These are phyloP conservation scores for Urocitellus parryii DNA, from an alignment of 2,113 vertebrate species.

Conservation along the genomic window DNA sequence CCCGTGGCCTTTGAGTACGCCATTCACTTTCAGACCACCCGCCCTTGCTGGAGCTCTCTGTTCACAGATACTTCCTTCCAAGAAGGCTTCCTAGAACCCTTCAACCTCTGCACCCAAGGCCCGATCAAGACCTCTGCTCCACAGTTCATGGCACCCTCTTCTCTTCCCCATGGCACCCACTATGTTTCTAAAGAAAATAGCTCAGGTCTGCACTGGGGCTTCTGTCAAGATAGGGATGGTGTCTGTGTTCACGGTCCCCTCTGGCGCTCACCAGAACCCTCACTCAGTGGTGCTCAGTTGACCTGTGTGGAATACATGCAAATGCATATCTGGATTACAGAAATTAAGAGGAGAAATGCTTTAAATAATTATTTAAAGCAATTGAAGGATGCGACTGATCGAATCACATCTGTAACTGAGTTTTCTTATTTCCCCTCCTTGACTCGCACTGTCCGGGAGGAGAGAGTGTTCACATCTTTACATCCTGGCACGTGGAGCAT, in stretches of 20 bases:
- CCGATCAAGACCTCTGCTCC: neutral
- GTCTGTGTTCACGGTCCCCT: neutral
- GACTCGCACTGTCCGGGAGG: neutral
- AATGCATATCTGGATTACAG: neutral
- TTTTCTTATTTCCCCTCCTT: neutral
- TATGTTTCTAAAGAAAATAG: neutral
- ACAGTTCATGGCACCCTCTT: neutral
- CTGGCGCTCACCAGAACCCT: neutral
- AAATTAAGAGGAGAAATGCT: neutral
- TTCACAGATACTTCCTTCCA: neutral
- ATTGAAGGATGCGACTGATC: neutral
- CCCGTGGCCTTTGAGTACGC: neutral
- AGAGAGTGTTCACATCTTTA: neutral
- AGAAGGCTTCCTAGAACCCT: neutral
- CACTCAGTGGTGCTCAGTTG: neutral
- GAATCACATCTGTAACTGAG: neutral
- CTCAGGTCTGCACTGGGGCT: neutral
- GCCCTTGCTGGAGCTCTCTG: neutral
- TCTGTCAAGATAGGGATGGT: neutral
- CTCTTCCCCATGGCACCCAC: neutral
- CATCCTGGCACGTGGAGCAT: neutral
- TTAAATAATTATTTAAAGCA: neutral
- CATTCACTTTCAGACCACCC: neutral
- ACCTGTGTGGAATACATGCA: neutral
- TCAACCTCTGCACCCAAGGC: accelerated